Conservation (phyloP, 2,888 invertebrate species). For the Acrobasis suavella region DNA sequence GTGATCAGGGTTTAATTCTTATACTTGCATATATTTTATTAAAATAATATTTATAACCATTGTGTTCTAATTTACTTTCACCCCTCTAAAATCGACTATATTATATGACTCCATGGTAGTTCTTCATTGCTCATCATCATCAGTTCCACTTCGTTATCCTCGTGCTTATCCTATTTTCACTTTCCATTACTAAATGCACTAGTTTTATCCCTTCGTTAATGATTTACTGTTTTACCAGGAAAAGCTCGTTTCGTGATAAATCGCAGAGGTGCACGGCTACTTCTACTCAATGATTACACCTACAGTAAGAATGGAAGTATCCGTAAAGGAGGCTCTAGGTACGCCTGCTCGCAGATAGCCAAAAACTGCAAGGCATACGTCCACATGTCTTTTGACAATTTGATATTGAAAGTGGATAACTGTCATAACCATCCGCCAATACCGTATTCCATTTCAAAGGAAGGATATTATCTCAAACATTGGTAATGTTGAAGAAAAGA, state of each 20-base stretch:
- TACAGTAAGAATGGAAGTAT: constrained; percentile 45
- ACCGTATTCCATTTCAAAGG: constrained; percentile 31
- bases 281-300: constrained; percentile 44
- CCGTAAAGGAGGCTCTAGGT: constrained; percentile 41
- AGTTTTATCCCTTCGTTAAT: not conserved
- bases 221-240: constrained; percentile 24
- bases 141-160: no score
- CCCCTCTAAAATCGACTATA: not conserved
- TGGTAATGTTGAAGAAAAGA: not conserved
- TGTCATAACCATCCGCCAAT: constrained; percentile 47
- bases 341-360: constrained; percentile 43
- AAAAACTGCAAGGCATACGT: constrained; percentile 47
- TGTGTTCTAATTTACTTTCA: not conserved
- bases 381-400: constrained; percentile 39
- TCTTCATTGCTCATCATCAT: no score
- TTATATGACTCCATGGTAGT: not conserved
- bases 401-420: not conserved
- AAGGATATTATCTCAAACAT: constrained; percentile 29
- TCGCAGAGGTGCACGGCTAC: constrained; percentile 34
- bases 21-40: not conserved
- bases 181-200: no score
- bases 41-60: not conserved
- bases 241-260: constrained; percentile 39
- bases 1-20: not conserved
- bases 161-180: no score